Evolutionary conservation across 2,797 vertebrate species (phyloP).

Genomic region (Microcaecilia unicolor): DNA sequence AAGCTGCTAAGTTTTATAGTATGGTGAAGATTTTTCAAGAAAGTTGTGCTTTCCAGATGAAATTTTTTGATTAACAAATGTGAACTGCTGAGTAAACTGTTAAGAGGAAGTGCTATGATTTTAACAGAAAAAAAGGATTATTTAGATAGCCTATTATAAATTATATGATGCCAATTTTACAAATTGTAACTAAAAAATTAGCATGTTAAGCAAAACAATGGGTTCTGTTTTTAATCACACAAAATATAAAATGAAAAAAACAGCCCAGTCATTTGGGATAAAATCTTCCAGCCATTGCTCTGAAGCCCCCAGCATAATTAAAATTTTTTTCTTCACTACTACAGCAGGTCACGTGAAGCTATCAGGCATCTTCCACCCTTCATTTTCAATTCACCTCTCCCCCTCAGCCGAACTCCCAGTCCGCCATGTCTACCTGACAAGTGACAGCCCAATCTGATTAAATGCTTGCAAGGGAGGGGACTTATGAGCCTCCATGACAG

Average conservation of each 20-base stretch:
- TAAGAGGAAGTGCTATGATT: too few relatives aligned
- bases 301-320: conserved; percentile 56
- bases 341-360: conserved; percentile 36
- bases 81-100: too few relatives aligned
- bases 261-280: conserved; percentile 22
- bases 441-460: conserved; percentile 97
- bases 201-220: conserved; percentile 24
- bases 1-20: too few relatives aligned
- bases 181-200: conserved; percentile 14
- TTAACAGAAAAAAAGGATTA: too few relatives aligned
- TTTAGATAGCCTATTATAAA: too few relatives aligned
- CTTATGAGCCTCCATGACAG: conserved; percentile 73
- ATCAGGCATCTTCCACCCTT: conserved; percentile 51
- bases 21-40: too few relatives aligned
- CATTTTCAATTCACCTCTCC: conserved; percentile 60
- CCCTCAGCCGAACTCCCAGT: conserved; percentile 59
- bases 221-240: conserved; percentile 26
- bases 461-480: conserved; percentile 80
- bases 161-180: too few relatives aligned
- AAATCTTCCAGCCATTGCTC: conserved; percentile 34
- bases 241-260: conserved; percentile 21
- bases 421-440: conserved; percentile 80
- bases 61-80: too few relatives aligned
- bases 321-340: conserved; percentile 45
- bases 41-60: too few relatives aligned